phyloP scores from a whole-genome alignment of 1,140 invertebrate genomes.

The Psix sp. region DNA sequence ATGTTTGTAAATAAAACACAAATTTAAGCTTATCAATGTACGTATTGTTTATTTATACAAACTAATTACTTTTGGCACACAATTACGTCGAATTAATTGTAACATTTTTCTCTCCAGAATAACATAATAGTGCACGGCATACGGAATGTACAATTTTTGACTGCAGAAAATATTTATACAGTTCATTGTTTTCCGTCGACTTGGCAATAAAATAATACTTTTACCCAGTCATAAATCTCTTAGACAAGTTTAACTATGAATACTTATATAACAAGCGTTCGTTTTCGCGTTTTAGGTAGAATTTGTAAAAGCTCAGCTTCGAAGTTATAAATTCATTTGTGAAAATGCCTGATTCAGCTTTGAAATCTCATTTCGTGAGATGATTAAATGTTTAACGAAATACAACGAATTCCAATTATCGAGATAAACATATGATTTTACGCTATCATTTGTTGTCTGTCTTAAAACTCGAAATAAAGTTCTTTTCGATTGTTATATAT shows the following conservation, averaged over 20 bases:
- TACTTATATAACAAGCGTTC: constrained; percentile 51
- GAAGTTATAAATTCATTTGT: constrained; percentile 33
- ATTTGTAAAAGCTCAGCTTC: constrained; percentile 39
- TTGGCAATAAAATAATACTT: constrained; percentile 39
- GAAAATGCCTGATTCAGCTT: constrained; percentile 40
- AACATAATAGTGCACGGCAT: too few species aligned
- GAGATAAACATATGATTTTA: constrained; percentile 20
- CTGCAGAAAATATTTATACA: too few species aligned
- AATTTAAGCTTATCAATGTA: too few species aligned
- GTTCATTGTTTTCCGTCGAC: constrained; percentile 25
- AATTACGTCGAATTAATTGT: too few species aligned
- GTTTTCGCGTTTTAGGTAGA: constrained; percentile 38
- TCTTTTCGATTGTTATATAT: too few species aligned
- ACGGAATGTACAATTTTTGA: too few species aligned
- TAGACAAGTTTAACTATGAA: constrained; percentile 35
- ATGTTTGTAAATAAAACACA: too few species aligned
- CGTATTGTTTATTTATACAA: too few species aligned
- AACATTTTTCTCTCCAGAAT: too few species aligned
- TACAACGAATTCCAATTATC: constrained; percentile 23
- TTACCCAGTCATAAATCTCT: constrained; percentile 44
- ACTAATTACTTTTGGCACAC: too few species aligned
- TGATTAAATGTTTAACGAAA: constrained; percentile 45
- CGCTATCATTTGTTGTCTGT: too few species aligned
- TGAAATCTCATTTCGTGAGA: constrained; percentile 3
- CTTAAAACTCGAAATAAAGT: too few species aligned